A percentile compares a stretch with the other conserved stretches of the same genome.
phyloP scores from a whole-genome alignment of 1,140 invertebrate species.

The Chymomyza costata region DNA sequence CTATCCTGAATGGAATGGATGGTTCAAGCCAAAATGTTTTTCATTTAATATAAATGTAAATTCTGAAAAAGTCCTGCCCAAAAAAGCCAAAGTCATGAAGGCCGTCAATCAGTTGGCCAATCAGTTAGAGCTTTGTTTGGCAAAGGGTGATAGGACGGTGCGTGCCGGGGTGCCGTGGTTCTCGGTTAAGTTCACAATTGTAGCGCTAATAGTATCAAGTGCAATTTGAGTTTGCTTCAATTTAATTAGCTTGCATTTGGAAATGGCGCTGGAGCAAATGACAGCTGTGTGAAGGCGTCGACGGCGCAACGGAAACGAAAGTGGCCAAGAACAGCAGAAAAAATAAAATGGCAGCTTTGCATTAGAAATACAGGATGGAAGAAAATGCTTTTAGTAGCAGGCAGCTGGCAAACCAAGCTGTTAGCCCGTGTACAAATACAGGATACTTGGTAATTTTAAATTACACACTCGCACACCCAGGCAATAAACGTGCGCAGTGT shows the following conservation, averaged over 20 bases:
- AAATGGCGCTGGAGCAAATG: constrained; percentile 1
- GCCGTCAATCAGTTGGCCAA: constrained; percentile 21
- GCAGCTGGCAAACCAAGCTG: constrained; percentile 11
- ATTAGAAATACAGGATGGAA: no score
- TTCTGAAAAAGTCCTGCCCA: constrained; percentile 1
- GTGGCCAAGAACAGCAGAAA: constrained; percentile 25
- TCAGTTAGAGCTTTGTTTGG: no score
- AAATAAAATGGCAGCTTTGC: constrained; percentile 10
- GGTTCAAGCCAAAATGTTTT: background rate
- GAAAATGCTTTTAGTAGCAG: constrained; percentile 27
- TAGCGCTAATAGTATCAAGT: constrained; percentile 40
- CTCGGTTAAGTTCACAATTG: no score
- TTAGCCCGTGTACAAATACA: no score
- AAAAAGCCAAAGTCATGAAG: no score
- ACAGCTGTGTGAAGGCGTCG: background rate
- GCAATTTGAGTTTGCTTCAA: constrained; percentile 50
- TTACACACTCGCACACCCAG: constrained; percentile 8
- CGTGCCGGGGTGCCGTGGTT: no score
- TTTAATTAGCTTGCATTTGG: constrained; percentile 41
- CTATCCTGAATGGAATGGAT: no score
- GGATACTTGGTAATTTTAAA: constrained; percentile 33
- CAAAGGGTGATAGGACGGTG: no score
- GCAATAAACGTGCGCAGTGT: background rate
- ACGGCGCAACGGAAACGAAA: constrained; percentile 45
- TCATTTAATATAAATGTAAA: constrained; percentile 51